Conservation (phyloP, 2,888 invertebrate genomes). For the Hypercompe scribonia region DNA sequence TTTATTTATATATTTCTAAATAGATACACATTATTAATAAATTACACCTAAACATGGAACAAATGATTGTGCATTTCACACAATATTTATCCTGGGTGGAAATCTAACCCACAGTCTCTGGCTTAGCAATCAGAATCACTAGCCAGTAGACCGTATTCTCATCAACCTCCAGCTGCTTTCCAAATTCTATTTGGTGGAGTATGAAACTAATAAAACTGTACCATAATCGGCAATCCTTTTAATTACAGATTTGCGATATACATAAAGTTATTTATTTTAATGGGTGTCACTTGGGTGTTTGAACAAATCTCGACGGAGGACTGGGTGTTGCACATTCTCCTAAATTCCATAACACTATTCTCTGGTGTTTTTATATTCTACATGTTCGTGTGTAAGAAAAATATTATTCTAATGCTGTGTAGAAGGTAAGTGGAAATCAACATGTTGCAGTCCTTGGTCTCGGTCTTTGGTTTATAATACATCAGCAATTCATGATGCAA, state of each 20-base stretch:
- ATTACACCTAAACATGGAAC: neutral
- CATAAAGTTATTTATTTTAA: conserved; percentile 12
- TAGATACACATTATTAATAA: too few species aligned
- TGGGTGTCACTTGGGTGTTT: conserved; percentile 15
- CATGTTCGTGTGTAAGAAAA: conserved; percentile 15
- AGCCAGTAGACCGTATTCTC: neutral
- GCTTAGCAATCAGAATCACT: neutral
- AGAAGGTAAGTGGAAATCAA: conserved; percentile 8
- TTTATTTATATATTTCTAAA: too few species aligned
- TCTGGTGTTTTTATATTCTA: conserved; percentile 11
- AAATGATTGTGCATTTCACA: neutral
- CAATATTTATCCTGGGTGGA: neutral
- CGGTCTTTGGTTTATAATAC: too few species aligned
- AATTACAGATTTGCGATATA: conserved; percentile 17
- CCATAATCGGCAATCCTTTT: neutral
- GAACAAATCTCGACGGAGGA: neutral
- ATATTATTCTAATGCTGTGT: conserved; percentile 3
- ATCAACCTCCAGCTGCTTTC: neutral
- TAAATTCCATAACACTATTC: neutral
- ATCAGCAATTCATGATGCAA: too few species aligned
- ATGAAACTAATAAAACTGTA: neutral
- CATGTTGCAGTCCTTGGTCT: neutral
- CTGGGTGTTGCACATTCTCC: neutral
- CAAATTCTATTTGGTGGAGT: neutral
- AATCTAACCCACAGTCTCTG: neutral